Evolutionary conservation across 2,113 vertebrate genomes (phyloP).

Genomic region (Pterocles orientalis): DNA sequence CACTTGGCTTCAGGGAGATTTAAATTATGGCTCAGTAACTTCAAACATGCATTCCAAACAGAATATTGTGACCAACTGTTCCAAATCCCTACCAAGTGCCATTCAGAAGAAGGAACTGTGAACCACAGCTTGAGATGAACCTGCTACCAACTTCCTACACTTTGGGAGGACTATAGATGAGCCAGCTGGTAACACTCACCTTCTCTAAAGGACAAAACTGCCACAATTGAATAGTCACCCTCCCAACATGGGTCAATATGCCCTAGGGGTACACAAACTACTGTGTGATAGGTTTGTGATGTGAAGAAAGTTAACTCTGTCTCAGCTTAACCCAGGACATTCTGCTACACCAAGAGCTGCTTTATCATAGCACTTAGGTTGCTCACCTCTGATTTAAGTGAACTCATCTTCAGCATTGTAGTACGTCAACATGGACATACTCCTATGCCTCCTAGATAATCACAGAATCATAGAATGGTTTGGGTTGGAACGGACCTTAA

Average conservation of each 20-base stretch:
- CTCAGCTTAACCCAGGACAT: too few relatives aligned
- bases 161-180: not conserved
- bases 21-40: not conserved
- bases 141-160: not conserved
- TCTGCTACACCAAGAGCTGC: not conserved
- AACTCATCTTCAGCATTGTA: not conserved
- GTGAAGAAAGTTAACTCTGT: too few relatives aligned
- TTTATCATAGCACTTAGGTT: not conserved
- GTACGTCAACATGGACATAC: not conserved
- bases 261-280: not conserved
- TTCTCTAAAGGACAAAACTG: not conserved
- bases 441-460: not conserved
- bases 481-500: too few relatives aligned
- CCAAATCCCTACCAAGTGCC: not conserved
- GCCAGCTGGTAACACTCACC: not conserved
- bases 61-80: not conserved
- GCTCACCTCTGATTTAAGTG: not conserved
- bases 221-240: not conserved
- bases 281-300: too few relatives aligned
- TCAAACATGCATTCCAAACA: not conserved
- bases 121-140: conserved; percentile 8
- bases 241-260: accelerated
- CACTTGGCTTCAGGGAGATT: not conserved
- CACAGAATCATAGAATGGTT: too few relatives aligned
- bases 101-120: not conserved